Evolutionary conservation across 1,140 invertebrate species (phyloP), one percentile per base, ranked within the genome.

Genomic region (Octopus bimaculoides): DNA sequence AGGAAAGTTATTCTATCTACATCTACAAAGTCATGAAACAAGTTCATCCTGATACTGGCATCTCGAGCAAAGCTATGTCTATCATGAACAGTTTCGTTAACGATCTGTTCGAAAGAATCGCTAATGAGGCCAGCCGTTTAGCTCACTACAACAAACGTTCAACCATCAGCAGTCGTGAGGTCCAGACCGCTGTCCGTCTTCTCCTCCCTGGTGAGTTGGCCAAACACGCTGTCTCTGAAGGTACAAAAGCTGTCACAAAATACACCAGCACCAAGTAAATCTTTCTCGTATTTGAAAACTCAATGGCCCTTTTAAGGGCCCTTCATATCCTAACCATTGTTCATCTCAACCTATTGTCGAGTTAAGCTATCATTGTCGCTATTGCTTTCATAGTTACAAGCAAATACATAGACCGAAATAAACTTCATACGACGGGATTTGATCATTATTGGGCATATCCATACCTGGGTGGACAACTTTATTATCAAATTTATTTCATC

Each of bases 21-120:
- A 91, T 94, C 20, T 93, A 93, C 89, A 94, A 94, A 84, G 91
- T 95, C 17, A 84, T 95, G 85, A 93, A 94, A 83, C 93, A 94
- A 86, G 93, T 94, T 89, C 94, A 94, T 86, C 93, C 93, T 4
- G 92, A 93, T 85, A 94, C 92, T 79, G 93, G 93, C 55, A 92
- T 94, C 66, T 93, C 93, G 26, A 84, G 83, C 83, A 89, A 89
- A 77, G 88, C 88, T 69, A 89, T 89, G 89, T 86, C 83, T 52
- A 88, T 88, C 74, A 89, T 90, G 89, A 89, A 90, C 84, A 87
- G 86, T 55, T 90, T 91, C 82, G 88, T 91, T 17, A 90, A 91
- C 79, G 90, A 91, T 79, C 87, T 91, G 78, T 91, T 91, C 80
- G 90, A 91, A 81, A 81, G 89, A 80, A 90, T 91, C 77, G 90